Evolutionary conservation across 2,113 vertebrate species (phyloP).

Genomic region (Cyanocitta stelleri): DNA sequence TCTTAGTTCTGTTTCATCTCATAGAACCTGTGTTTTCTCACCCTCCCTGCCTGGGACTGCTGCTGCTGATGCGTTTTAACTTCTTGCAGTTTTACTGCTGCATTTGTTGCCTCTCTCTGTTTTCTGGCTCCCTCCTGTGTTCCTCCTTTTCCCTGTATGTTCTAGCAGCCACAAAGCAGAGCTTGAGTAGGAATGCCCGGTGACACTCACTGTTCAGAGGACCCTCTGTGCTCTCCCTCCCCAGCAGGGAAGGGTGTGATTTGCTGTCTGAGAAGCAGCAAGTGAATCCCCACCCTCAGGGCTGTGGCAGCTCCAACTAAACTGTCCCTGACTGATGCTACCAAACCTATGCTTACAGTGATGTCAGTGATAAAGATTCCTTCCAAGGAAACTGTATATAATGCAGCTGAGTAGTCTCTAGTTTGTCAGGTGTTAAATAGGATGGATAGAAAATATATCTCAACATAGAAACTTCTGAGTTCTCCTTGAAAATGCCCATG

Average conservation of each 20-base stretch:
- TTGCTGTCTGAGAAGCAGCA: background rate
- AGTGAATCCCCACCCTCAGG: background rate
- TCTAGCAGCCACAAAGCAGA: background rate
- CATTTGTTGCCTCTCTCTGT: background rate
- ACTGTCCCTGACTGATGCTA: background rate
- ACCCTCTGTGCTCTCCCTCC: background rate
- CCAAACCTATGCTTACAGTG: rapidly evolving
- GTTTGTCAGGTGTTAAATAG: background rate
- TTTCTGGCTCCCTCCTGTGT: background rate
- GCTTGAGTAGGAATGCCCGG: background rate
- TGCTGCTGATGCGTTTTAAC: background rate
- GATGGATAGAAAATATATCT: background rate
- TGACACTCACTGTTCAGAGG: background rate
- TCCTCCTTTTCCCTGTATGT: background rate
- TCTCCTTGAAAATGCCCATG: background rate
- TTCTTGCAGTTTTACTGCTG: background rate
- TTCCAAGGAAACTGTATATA: background rate
- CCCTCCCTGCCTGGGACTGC: background rate
- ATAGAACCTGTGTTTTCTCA: background rate
- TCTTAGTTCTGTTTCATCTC: background rate
- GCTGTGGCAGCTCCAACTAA: background rate
- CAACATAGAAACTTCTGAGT: background rate
- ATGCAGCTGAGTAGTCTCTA: background rate
- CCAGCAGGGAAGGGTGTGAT: background rate
- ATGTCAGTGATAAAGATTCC: background rate